Percentiles rank a stretch among this genome's conserved stretches.
Conservation (phyloP, 1,140 invertebrate species). For the Idris sp. region DNA sequence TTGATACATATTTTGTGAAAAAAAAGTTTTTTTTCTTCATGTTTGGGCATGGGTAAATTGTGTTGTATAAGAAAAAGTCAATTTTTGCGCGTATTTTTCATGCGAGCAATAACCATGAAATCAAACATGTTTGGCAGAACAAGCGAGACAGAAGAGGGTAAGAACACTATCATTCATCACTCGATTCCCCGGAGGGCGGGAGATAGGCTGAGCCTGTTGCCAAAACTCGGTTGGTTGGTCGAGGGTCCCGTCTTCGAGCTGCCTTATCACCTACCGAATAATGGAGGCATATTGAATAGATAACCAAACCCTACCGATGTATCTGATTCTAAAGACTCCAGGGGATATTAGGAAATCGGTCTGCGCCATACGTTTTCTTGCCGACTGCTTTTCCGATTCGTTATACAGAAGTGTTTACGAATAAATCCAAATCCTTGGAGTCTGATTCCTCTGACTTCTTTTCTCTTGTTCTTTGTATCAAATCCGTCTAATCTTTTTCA, state of each 20-base stretch:
- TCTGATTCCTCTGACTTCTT: conserved; percentile 24
- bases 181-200: conserved; percentile 47
- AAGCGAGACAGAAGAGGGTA: conserved; percentile 58
- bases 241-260: conserved; percentile 60
- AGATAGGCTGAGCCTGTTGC: conserved; percentile 57
- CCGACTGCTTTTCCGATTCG: conserved; percentile 57
- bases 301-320: conserved; percentile 66
- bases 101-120: conserved; percentile 56
- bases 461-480: conserved; percentile 26
- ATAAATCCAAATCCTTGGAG: conserved; percentile 56
- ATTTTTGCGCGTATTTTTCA: conserved; percentile 32
- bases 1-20: too few species aligned
- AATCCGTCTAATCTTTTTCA: conserved; percentile 33
- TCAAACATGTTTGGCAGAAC: conserved; percentile 50
- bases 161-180: conserved; percentile 59
- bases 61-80: too few species aligned
- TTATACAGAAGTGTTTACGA: conserved; percentile 44
- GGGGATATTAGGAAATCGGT: conserved; percentile 68
- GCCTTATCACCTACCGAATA: conserved; percentile 67
- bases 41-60: too few species aligned
- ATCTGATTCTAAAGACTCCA: conserved; percentile 65
- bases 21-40: too few species aligned
- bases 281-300: conserved; percentile 71
- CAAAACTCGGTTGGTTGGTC: conserved; percentile 53
- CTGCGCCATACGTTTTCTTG: conserved; percentile 39